Evolutionary conservation across 2,888 invertebrate species (phyloP), one percentile per base, ranked within the genome.

Genomic region (Strigamia maritima): DNA sequence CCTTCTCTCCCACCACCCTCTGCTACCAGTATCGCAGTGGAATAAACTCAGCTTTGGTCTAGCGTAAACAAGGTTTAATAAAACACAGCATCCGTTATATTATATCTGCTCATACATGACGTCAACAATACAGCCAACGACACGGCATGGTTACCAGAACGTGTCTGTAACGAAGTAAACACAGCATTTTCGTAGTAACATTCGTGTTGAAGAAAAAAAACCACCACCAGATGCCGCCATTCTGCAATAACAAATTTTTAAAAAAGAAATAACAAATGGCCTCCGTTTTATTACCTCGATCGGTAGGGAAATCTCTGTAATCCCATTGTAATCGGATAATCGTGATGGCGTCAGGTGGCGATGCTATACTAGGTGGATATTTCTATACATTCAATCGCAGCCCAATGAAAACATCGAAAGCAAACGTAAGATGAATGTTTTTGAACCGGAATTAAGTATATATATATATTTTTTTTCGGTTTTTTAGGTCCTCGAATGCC

Each of bases 401-500:
- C 19, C 78, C 78, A 7, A 28, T 22, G 60, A 78, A 78, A 31
- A 78, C 78, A 31, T 78, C 78, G 1, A 78, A 78, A 65, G 24
- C 78, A 65, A 78, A 78, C 31, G 78, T 78, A n/a, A 60, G 19
- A 12, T 22, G 8, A 8, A 35, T 14, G 7, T 6, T 4, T 14
- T 16, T 16, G 10, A 26, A 26, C 12, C 7, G 14, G 8, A 10
- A 10, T 54, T 54, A 4, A 14, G 8, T 16, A 10, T 16, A 54
- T 54, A 10, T 54, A 7, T 76, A 16, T 78, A 10, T 75, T 75
- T 78, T 31, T 31, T 7, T 81, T 80, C 76, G 10, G n/a, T n/a
- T n/a, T 81, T 81, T n/a, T 79, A 88, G 87, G 86, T 87, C 4
- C 80, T 88, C 77, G 89, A 89, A 84, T 89, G 89, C 82, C 84